Percentiles rank a stretch among this genome's conserved stretches.
phyloP scores from a whole-genome alignment of 2,113 vertebrate species.

The Lycaon pictus region DNA sequence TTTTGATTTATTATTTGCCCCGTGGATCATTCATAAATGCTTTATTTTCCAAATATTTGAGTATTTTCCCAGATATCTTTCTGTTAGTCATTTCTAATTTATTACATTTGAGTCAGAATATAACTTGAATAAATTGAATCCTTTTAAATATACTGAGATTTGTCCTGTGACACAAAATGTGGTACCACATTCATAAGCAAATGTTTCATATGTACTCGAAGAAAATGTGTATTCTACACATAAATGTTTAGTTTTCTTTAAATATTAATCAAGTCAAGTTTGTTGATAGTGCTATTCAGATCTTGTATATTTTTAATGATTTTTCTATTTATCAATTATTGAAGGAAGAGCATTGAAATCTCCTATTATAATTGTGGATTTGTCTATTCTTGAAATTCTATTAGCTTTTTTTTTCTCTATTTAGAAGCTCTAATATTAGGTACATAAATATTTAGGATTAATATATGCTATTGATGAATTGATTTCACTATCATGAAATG shows the following conservation, averaged over 20 bases:
- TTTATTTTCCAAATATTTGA: constrained; percentile 7
- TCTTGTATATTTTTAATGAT: not conserved
- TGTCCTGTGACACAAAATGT: not conserved
- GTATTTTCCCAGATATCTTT: not conserved
- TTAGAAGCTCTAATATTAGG: not conserved
- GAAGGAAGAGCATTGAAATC: not conserved
- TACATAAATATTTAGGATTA: constrained; percentile 3
- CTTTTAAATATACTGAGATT: not conserved
- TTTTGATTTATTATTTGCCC: not conserved
- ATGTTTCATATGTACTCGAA: not conserved
- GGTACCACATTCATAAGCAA: not conserved
- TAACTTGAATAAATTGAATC: not conserved
- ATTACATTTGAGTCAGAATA: not conserved
- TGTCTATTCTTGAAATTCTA: not conserved
- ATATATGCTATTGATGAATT: not conserved
- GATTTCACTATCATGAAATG: not conserved
- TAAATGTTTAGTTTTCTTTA: not conserved
- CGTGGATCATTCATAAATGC: not conserved
- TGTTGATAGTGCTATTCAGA: not conserved
- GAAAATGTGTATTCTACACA: not conserved
- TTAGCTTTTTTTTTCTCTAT: not conserved
- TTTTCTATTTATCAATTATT: not conserved
- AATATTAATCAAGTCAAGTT: not conserved
- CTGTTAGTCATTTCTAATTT: constrained; percentile 21
- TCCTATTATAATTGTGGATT: not conserved